A percentile compares a stretch with the other conserved stretches of the same genome.
These are phyloP conservation scores for Ectobius pallidus DNA, from an alignment of 2,888 invertebrate species.

Conservation along the genomic window DNA sequence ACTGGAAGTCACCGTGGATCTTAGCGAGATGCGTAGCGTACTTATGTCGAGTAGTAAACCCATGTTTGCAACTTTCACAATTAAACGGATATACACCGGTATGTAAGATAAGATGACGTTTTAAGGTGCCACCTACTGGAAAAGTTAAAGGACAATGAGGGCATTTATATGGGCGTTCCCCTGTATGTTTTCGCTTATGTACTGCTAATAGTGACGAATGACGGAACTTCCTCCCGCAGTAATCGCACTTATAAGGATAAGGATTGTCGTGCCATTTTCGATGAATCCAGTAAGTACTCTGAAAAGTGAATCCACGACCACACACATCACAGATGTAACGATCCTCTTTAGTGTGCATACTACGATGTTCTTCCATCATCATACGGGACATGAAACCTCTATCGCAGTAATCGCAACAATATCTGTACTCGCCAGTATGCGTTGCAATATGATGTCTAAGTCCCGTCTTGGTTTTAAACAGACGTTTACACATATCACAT, in stretches of 20 bases:
- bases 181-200: conserved; percentile 58
- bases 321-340: conserved; percentile 46
- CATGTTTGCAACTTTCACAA: conserved; percentile 44
- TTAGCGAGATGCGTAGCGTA: conserved; percentile 43
- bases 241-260: conserved; percentile 45
- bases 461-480: conserved; percentile 45
- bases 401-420: conserved; percentile 44
- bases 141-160: conserved; percentile 56
- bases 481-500: conserved; percentile 43
- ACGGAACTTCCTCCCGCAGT: conserved; percentile 43
- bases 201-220: conserved; percentile 45
- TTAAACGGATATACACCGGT: conserved; percentile 45
- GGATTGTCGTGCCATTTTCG: conserved; percentile 46
- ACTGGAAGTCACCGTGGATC: conserved; percentile 41
- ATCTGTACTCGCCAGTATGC: conserved; percentile 46
- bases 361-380: conserved; percentile 45
- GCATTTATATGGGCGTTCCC: conserved; percentile 57
- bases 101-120: conserved; percentile 53
- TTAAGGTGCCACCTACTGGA: conserved; percentile 55
- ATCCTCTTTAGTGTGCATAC: conserved; percentile 45
- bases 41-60: conserved; percentile 44
- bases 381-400: conserved; percentile 45
- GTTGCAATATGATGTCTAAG: conserved; percentile 43
- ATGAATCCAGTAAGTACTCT: conserved; percentile 46
- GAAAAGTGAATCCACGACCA: conserved; percentile 45